Conservation (phyloP, 2,797 vertebrate genomes). For the Champsocephalus gunnari region DNA sequence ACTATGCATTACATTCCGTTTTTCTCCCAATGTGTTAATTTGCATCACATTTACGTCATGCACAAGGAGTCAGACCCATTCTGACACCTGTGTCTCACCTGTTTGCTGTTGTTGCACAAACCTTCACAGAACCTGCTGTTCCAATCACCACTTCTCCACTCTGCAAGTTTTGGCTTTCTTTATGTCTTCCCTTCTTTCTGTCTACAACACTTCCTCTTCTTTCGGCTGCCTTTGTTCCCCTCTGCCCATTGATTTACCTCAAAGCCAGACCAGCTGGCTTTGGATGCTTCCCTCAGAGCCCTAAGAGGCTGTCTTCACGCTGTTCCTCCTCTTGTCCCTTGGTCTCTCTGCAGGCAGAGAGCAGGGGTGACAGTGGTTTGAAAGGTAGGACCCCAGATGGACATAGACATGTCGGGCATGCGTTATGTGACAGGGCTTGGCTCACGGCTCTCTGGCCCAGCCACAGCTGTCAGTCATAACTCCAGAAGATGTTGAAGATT, state of each 20-base stretch:
- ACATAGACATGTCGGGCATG: slow-evolving; percentile 84
- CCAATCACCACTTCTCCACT: slow-evolving; percentile 51
- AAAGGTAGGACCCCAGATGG: slow-evolving; percentile 87
- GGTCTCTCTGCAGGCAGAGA: slow-evolving; percentile 85
- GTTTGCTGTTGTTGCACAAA: slow-evolving; percentile 72
- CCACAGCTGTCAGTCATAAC: slow-evolving; percentile 85
- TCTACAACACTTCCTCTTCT: slow-evolving; percentile 60
- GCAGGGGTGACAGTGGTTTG: slow-evolving; percentile 80
- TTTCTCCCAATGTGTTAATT: slow-evolving; percentile 14
- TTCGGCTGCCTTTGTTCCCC: slow-evolving; percentile 60
- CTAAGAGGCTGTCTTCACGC: slow-evolving; percentile 86
- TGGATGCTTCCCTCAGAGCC: slow-evolving; percentile 85
- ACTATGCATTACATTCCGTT: not conserved
- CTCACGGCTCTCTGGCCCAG: slow-evolving; percentile 78
- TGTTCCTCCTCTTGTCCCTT: slow-evolving; percentile 83
- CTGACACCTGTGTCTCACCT: slow-evolving; percentile 83
- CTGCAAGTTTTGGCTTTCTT: slow-evolving; percentile 62
- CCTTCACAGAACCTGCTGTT: slow-evolving; percentile 78
- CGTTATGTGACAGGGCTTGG: slow-evolving; percentile 80
- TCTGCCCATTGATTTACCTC: slow-evolving; percentile 65
- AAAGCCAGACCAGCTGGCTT: slow-evolving; percentile 94
- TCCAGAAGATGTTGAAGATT: slow-evolving; percentile 70
- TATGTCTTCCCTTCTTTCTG: slow-evolving; percentile 53
- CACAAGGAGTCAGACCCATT: slow-evolving; percentile 15
- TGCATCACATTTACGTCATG: slow-evolving; percentile 20